Evolutionary conservation across 30 jellyfish, hydroid and myxozoan species (phyloP), one percentile per base, ranked within the genome.

Genomic region (Aurelia aurita): DNA sequence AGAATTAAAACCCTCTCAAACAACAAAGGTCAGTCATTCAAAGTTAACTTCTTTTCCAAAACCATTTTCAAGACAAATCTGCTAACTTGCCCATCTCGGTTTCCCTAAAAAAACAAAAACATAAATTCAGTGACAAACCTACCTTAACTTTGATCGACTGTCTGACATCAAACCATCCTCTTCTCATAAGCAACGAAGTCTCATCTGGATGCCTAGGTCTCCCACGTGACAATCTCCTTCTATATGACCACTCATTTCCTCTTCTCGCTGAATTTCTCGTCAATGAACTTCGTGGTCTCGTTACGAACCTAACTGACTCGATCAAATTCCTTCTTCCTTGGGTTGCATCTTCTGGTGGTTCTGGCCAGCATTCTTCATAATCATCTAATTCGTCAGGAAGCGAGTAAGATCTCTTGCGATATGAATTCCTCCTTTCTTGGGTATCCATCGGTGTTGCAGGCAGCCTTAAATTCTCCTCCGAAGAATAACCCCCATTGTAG

Each of bases 101-200:
- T 1, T 39, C 9, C 13, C 12, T 39, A 14, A 39, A 39, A n/a
- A 39, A 39, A 39, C 51, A 39, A 39, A 39, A 2, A 39, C 1
- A 39, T 39, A 5, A 8, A 6, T 39, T 39, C 1, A 9, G 15
- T 39, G 51, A 39, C 12, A 35, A 39, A 39, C 51, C 51, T 39
- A 39, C 51, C 87, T 85, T 85, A 0, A 74, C 89, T 74, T 80
- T 74, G 3, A 74, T 85, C 6, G 95, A 64, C 39, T 51, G 47
- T 31, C 95, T 62, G 55, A 74, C 79, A 68, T 85, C 95, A 65
- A 85, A 85, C 89, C 82, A 74, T 22, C 91, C 91, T 10, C 85
- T 67, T 54, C 85, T 49, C 91, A 81, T 81, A 18, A 69, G 35
- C 77, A 81, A 6, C 3, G 44, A 63, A 19, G 54, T 85, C 80